Base-by-base conservation (phyloP, 2,888 invertebrate genomes). In the Maniola hyperantus region DNA sequence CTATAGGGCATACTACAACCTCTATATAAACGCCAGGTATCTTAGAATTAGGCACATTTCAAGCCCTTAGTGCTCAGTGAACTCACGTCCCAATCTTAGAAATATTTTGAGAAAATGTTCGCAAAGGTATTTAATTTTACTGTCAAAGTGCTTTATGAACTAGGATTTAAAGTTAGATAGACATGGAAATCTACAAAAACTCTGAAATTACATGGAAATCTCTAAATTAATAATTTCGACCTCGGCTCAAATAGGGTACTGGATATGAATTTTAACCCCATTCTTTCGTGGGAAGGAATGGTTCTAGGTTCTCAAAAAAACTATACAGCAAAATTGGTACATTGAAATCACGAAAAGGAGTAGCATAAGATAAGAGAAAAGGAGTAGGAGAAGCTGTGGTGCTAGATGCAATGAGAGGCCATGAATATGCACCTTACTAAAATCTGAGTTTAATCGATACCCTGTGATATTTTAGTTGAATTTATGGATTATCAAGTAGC, bases 1-100 rank as follows among this genome's bases (percentile, higher is more conserved):
- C 82, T 90, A 89, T 91, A 90, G 85, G 81, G 82, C 83, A 84
- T 78, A 71, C 65, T 67, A 78, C 79, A 80, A 79, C 72, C 82
- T 84, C 83, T 92, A 92, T 92, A 92, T 83, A 92, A 92, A 83
- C 85, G 75, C 80, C 78, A 74, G 86, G 79, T 88, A 88, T 86
- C 85, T 81, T 70, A 85, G 83, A 83, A 84, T 91, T 90, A 76
- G 89, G 84, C 84, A 91, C 91, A 91, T 81, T 83, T 80, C 87
- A 78, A 84, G 85, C 83, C 87, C 84, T 48, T 88, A 88, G 85
- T 79, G 85, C 85, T 81, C 78, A 84, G 82, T 83, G 80, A 82
- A 82, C 80, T 81, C 85, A 83, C 75, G 83, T 79, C 76, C 84
- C 81, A 80, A 82, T 72, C 81, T 78, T 79, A 79, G 78, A 68